These are phyloP conservation scores for Paedocypris micromegethes DNA, from an alignment of 2,797 vertebrate species.

Conservation along the genomic window DNA sequence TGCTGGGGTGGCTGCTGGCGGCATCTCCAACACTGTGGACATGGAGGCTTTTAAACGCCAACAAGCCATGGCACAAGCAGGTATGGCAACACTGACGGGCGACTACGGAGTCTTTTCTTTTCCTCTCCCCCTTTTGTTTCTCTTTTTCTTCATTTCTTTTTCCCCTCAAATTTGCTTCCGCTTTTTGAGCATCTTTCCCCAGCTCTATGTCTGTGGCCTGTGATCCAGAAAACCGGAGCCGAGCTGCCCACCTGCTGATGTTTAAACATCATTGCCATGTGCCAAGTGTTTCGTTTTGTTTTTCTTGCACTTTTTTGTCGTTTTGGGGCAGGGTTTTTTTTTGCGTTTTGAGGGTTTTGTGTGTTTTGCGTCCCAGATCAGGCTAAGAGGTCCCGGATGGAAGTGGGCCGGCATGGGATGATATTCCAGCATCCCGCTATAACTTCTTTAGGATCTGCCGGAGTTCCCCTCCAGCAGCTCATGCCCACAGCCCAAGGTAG, in stretches of 20 bases:
- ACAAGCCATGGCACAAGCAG: slow-evolving; percentile 85
- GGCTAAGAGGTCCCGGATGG: slow-evolving; percentile 98
- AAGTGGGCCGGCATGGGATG: slow-evolving; percentile 98
- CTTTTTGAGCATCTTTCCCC: slow-evolving; percentile 74
- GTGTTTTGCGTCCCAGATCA: slow-evolving; percentile 95
- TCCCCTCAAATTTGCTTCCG: slow-evolving; percentile 76
- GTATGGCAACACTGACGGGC: slow-evolving; percentile 69
- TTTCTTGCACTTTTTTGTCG: slow-evolving; percentile 1
- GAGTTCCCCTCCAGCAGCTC: slow-evolving; percentile 98
- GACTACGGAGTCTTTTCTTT: slow-evolving; percentile 53
- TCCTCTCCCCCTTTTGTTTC: slow-evolving; percentile 57
- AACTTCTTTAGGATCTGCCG: slow-evolving; percentile 85
- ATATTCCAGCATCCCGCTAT: slow-evolving; percentile 98
- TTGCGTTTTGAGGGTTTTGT: slow-evolving; percentile 83
- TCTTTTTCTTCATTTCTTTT: slow-evolving; percentile 64
- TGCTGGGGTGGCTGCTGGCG: slow-evolving; percentile 70
- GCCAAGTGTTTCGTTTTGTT: slow-evolving; percentile 55
- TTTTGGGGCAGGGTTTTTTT: slow-evolving; percentile 43
- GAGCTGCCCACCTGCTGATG: slow-evolving; percentile 52
- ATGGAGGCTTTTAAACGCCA: slow-evolving; percentile 95
- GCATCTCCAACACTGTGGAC: slow-evolving; percentile 77
- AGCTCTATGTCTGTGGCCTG: slow-evolving; percentile 71
- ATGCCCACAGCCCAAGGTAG: slow-evolving; percentile 99
- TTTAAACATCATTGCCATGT: slow-evolving; percentile 69
- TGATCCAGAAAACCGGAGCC: slow-evolving; percentile 33